These are phyloP conservation scores for Zootermopsis nevadensis DNA, from an alignment of 2,888 invertebrate genomes.

Conservation along the genomic window DNA sequence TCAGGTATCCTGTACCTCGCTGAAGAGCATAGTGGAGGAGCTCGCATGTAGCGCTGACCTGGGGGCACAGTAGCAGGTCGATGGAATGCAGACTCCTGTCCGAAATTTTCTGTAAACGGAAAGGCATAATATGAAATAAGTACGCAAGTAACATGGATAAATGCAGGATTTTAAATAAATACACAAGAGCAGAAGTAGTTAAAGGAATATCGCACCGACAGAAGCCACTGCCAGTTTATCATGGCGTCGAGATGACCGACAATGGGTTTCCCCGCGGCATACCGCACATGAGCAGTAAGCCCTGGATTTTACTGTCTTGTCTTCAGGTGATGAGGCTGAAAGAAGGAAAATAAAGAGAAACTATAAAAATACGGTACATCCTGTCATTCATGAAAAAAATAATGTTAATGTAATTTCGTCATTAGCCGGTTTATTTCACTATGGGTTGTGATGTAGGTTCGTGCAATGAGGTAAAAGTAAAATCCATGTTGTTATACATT, in stretches of 20 bases:
- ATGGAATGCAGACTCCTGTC: constrained; percentile 32
- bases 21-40: not conserved
- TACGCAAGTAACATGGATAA: too few relatives aligned
- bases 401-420: too few relatives aligned
- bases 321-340: constrained; percentile 15
- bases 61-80: not conserved
- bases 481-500: too few relatives aligned
- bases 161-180: not conserved
- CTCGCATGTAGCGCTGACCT: not conserved
- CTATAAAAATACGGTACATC: not conserved
- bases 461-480: too few relatives aligned
- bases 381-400: too few relatives aligned
- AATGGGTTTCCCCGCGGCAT: constrained; percentile 19
- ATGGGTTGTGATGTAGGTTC: too few relatives aligned
- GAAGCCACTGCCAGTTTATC: not conserved
- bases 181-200: not conserved
- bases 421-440: too few relatives aligned
- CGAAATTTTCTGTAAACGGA: not conserved
- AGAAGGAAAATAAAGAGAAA: not conserved
- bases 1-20: not conserved
- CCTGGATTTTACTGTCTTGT: not conserved
- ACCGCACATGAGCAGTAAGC: constrained; percentile 17
- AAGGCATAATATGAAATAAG: not conserved
- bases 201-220: not conserved
- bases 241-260: not conserved